Percentiles rank a stretch among this genome's conserved stretches.
phyloP scores from a whole-genome alignment of 2,797 vertebrate species.

The Cyprinella venusta region DNA sequence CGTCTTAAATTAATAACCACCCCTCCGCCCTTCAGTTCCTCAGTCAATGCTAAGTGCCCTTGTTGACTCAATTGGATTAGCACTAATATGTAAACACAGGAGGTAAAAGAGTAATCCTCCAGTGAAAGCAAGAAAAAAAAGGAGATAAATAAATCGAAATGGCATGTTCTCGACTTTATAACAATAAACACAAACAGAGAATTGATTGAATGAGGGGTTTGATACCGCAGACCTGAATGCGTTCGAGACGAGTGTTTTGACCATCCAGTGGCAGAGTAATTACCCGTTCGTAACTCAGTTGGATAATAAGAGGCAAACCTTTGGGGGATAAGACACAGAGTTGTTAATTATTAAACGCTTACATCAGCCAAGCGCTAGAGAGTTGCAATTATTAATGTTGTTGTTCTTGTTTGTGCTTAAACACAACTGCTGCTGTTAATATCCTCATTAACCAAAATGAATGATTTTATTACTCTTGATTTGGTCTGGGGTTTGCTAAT shows the following conservation, averaged over 20 bases:
- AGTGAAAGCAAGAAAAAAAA: slow-evolving; percentile 68
- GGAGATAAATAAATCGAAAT: slow-evolving; percentile 82
- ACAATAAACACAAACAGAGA: slow-evolving; percentile 70
- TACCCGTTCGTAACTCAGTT: slow-evolving; percentile 83
- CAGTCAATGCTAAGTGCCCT: slow-evolving; percentile 84
- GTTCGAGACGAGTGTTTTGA: slow-evolving; percentile 77
- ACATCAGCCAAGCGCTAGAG: slow-evolving; percentile 83
- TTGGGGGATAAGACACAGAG: slow-evolving; percentile 83
- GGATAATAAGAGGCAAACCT: slow-evolving; percentile 81
- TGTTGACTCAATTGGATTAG: slow-evolving; percentile 90
- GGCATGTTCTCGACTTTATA: slow-evolving; percentile 70
- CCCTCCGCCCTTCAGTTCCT: slow-evolving; percentile 79
- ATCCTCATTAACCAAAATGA: slow-evolving; percentile 86
- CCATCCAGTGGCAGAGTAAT: slow-evolving; percentile 80
- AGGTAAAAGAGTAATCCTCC: slow-evolving; percentile 86
- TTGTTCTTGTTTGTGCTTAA: slow-evolving; percentile 87
- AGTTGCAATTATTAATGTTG: slow-evolving; percentile 87
- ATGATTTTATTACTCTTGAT: slow-evolving; percentile 85
- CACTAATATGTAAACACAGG: slow-evolving; percentile 87
- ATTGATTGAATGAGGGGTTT: slow-evolving; percentile 71
- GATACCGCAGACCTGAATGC: slow-evolving; percentile 68
- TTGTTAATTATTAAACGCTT: slow-evolving; percentile 88
- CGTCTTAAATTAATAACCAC: slow-evolving; percentile 84
- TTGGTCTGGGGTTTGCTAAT: slow-evolving; percentile 82
- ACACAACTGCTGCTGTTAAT: slow-evolving; percentile 84